Conservation (phyloP, 2,113 vertebrate species). For the Piprites chloris region DNA sequence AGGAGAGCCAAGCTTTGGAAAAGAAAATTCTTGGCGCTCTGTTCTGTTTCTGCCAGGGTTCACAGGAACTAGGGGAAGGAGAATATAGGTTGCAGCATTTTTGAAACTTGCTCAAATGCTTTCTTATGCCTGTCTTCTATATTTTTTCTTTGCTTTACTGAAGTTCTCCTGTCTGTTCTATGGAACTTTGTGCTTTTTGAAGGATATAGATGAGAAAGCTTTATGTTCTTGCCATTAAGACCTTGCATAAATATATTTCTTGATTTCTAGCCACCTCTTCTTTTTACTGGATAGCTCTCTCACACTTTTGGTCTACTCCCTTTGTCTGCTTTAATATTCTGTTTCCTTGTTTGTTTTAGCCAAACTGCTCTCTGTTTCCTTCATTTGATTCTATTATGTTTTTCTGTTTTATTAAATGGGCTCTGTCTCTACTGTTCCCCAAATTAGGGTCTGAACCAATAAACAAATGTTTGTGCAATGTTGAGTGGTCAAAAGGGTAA, state of each 20-base stretch:
- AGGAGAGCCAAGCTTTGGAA: not conserved
- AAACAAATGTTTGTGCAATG: not conserved
- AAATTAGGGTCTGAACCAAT: not conserved
- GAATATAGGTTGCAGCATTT: not conserved
- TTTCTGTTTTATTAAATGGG: not conserved
- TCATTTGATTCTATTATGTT: not conserved
- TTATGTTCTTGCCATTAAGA: not conserved
- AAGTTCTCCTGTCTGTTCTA: not conserved
- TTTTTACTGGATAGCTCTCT: not conserved
- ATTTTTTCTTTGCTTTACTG: not conserved
- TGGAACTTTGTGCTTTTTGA: not conserved
- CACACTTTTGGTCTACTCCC: not conserved
- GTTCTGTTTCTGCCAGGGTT: not conserved
- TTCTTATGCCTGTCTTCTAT: not conserved
- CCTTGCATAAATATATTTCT: not conserved
- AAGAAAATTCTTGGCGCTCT: not conserved
- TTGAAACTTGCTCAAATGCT: not conserved
- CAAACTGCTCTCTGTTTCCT: not conserved
- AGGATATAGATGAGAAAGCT: not conserved
- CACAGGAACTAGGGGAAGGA: not conserved
- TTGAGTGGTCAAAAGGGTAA: not conserved
- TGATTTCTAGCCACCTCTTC: not conserved
- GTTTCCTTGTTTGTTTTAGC: not conserved
- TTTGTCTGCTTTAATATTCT: not conserved
- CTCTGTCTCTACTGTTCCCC: not conserved